phyloP scores from a whole-genome alignment of 2,797 vertebrate genomes.

The Graptemys geographica region DNA sequence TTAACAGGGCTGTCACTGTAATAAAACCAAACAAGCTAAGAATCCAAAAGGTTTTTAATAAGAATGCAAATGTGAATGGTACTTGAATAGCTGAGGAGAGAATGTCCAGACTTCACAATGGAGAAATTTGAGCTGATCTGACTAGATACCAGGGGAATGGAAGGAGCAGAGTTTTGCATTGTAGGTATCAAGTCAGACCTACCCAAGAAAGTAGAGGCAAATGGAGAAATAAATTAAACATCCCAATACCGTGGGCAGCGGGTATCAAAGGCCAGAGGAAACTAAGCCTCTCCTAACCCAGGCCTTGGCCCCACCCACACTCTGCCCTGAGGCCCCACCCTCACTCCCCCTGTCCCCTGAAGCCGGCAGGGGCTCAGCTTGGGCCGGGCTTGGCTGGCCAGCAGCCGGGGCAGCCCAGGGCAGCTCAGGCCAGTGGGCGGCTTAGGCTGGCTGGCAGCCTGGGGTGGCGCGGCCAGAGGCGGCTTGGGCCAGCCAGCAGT shows the following conservation, averaged over 20 bases:
- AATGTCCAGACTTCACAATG: background rate
- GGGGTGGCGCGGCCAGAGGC: no score
- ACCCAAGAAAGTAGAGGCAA: background rate
- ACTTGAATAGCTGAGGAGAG: background rate
- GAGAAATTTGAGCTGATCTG: background rate
- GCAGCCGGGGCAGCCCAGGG: no score
- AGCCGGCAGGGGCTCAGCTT: no score
- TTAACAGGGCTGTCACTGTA: background rate
- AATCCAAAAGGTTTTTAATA: background rate
- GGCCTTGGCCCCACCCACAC: no score
- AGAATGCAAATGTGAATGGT: background rate
- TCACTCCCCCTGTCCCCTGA: no score
- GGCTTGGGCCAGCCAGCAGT: no score
- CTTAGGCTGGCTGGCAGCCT: no score
- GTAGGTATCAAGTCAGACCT: background rate
- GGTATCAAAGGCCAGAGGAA: no score
- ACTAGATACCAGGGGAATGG: background rate
- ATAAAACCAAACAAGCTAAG: background rate
- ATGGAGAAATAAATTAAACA: background rate
- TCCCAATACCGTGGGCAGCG: background rate
- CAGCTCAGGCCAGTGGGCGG: no score
- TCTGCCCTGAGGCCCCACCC: no score
- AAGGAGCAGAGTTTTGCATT: background rate
- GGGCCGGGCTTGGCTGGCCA: no score
- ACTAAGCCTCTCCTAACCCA: no score